Evolutionary conservation across 2,113 vertebrate species (phyloP), one percentile per base, ranked within the genome.

Genomic region (Syngnathoides biaculeatus): DNA sequence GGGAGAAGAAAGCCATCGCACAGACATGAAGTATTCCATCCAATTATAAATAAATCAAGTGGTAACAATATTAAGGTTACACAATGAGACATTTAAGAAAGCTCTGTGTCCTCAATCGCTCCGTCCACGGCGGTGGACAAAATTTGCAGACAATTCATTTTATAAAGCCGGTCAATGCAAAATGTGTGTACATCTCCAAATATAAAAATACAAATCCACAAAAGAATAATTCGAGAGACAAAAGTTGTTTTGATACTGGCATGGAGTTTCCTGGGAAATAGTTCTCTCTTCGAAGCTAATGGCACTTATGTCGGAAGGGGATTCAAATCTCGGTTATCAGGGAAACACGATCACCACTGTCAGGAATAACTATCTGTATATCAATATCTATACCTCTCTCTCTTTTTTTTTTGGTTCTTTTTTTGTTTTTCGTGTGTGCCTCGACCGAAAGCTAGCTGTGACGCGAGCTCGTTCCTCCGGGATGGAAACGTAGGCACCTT

Each of bases 141-240:
- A 79, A 77, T 74, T 79, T 80, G 88, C 80, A 81, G 81, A 90
- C 78, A 43, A 19, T 57, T 6, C 6, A 14, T 57, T 57, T 89
- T 90, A 92, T 86, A 91, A 92, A 91, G 88, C 89, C 88, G 77
- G 80, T 91, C 83, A 64, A 89, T 91, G 89, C 90, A 91, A 91
- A 91, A 26, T 62, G 64, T 62, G 64, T 87, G 79, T 81, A 90
- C 84, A 81, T 89, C 80, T 91, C 85, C 87, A 35, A 88, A 92
- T 92, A 92, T 92, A 93, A 93, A 93, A 93, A 92, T 93, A 93
- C 91, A 91, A 92, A 92, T 92, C 87, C 90, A 92, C 89, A 89
- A 91, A 92, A 91, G 87, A 91, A 90, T 88, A 92, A 89, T 83
- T 89, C 87, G 79, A 85, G 87, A 91, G 89, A 92, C 83, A 86